phyloP scores from a whole-genome alignment of 2,888 invertebrate genomes.

The Hemicrepidius hirtus region DNA sequence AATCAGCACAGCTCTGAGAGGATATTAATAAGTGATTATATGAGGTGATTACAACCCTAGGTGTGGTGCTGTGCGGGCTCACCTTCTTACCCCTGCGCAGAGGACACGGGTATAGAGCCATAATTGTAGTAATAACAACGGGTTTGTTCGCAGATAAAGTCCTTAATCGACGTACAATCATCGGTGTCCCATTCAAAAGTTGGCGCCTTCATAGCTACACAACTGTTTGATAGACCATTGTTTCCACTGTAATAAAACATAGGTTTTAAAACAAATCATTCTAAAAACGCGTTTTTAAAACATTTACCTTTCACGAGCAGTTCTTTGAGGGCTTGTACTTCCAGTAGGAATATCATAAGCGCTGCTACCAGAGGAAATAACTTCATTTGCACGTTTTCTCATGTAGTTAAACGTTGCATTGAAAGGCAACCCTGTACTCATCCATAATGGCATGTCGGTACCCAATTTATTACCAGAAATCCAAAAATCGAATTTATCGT shows the following conservation, averaged over 20 bases:
- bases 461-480: constrained; percentile 91
- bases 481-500: constrained; percentile 91
- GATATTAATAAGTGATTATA: constrained; percentile 1
- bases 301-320: constrained; percentile 82
- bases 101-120: constrained; percentile 91
- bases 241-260: constrained; percentile 68
- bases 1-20: constrained; percentile 45
- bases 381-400: constrained; percentile 72
- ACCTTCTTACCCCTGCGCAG: constrained; percentile 95
- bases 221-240: constrained; percentile 80
- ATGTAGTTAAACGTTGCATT: constrained; percentile 93
- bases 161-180: constrained; percentile 88
- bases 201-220: constrained; percentile 86
- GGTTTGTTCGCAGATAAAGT: constrained; percentile 93
- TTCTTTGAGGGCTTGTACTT: constrained; percentile 86
- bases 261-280: too few relatives aligned
- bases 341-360: constrained; percentile 78
- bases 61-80: constrained; percentile 73
- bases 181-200: constrained; percentile 88
- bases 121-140: constrained; percentile 94
- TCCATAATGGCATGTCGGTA: constrained; percentile 92
- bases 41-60: constrained; percentile 58
- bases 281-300: too few relatives aligned
- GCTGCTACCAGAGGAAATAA: constrained; percentile 51
- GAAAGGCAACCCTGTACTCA: constrained; percentile 91